phyloP scores from a whole-genome alignment of 2,888 invertebrate species.

The Scrobipalpa costella region DNA sequence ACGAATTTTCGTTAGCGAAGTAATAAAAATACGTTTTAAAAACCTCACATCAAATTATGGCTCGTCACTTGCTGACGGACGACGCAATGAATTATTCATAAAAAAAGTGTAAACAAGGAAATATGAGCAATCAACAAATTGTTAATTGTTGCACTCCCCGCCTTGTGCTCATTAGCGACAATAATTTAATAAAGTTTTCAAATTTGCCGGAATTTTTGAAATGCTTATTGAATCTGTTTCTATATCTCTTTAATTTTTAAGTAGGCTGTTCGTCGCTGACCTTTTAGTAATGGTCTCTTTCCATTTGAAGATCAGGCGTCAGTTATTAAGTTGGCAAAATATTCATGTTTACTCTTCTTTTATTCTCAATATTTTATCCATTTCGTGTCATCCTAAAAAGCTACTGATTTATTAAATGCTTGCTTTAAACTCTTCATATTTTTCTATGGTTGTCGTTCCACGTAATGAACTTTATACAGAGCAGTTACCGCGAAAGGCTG shows the following conservation, averaged over 20 bases:
- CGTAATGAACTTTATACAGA: too few relatives aligned
- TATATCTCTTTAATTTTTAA: not conserved
- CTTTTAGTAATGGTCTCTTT: not conserved
- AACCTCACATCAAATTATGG: not conserved
- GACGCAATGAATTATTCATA: constrained; percentile 24
- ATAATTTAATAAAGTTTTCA: too few relatives aligned
- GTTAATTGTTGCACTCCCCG: constrained; percentile 19
- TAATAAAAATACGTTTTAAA: too few relatives aligned
- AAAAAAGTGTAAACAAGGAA: constrained; percentile 15
- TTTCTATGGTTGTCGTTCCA: too few relatives aligned
- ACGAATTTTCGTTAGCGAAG: not conserved
- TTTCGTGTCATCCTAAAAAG: too few relatives aligned
- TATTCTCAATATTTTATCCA: not conserved
- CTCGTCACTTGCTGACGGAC: constrained; percentile 22
- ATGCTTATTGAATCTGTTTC: not conserved
- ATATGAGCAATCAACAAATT: constrained; percentile 21
- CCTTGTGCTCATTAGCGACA: not conserved
- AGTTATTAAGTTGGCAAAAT: not conserved
- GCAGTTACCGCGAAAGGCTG: too few relatives aligned
- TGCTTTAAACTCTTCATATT: too few relatives aligned
- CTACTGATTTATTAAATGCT: too few relatives aligned
- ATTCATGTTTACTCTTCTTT: not conserved
- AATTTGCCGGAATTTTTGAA: not conserved
- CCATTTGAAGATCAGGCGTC: not conserved
- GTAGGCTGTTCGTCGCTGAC: not conserved